Percentiles rank a stretch among this genome's conserved stretches.
phyloP scores from a whole-genome alignment of 2,888 invertebrate species.

The Clitarchus hookeri region DNA sequence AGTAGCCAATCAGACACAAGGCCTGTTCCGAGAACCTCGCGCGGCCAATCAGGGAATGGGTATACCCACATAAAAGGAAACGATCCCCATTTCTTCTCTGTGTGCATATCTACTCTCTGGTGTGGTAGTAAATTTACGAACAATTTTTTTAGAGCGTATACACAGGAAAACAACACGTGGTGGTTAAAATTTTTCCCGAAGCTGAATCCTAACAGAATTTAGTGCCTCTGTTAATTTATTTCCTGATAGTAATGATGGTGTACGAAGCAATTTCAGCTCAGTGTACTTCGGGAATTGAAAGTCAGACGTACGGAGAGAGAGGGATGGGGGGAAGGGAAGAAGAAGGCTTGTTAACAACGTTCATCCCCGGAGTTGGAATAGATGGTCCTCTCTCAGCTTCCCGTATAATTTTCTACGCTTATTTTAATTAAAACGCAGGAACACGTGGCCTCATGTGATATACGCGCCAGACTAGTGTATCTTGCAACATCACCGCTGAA shows the following conservation, averaged over 20 bases:
- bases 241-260: not conserved
- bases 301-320: not conserved
- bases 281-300: not conserved
- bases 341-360: not conserved
- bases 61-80: too few relatives aligned
- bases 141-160: too few relatives aligned
- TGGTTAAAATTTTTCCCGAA: not conserved
- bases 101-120: too few relatives aligned
- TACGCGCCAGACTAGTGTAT: not conserved
- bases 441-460: not conserved
- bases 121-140: too few relatives aligned
- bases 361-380: not conserved
- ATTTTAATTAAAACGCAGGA: not conserved
- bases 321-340: too few relatives aligned
- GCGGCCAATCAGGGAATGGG: too few relatives aligned
- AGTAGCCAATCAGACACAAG: too few relatives aligned
- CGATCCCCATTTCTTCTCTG: too few relatives aligned
- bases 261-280: not conserved
- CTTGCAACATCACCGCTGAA: not conserved
- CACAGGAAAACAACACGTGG: not conserved
- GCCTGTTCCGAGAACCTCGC: too few relatives aligned
- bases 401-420: not conserved
- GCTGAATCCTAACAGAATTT: not conserved
- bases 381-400: not conserved
- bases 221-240: not conserved